A percentile compares a stretch with the other conserved stretches of the same genome.
These are phyloP conservation scores for Nineta flava DNA, from an alignment of 2,888 invertebrate genomes.

Conservation along the genomic window DNA sequence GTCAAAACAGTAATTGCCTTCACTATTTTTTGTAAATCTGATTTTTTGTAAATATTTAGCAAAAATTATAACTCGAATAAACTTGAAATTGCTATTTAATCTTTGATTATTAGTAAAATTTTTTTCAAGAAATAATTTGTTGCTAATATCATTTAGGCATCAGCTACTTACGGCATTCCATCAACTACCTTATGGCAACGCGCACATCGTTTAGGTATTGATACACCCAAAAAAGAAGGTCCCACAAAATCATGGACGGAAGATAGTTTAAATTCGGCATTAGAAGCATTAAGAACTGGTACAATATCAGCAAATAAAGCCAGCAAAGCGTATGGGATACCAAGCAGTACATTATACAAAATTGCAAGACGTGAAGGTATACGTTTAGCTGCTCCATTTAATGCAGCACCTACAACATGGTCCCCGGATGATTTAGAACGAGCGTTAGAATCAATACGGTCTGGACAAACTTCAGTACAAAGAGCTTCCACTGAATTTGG, in stretches of 20 bases:
- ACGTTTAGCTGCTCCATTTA: constrained; percentile 75
- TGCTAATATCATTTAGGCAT: constrained; percentile 33
- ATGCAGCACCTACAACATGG: constrained; percentile 81
- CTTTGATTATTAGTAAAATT: neutral
- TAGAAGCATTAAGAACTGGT: constrained; percentile 68
- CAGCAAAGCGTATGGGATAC: constrained; percentile 81
- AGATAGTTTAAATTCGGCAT: constrained; percentile 62
- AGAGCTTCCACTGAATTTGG: constrained; percentile 74
- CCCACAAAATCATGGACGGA: constrained; percentile 79
- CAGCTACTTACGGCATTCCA: constrained; percentile 74
- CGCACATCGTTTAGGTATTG: constrained; percentile 75
- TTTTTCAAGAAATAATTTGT: neutral
- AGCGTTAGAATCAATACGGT: constrained; percentile 66
- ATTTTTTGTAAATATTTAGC: too few relatives aligned
- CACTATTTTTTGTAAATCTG: too few relatives aligned
- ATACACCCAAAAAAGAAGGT: constrained; percentile 82
- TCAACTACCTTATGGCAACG: constrained; percentile 85
- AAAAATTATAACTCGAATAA: too few relatives aligned
- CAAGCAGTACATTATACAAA: constrained; percentile 82
- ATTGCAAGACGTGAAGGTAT: constrained; percentile 82
- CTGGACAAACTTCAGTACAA: constrained; percentile 69
- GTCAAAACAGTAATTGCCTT: too few relatives aligned
- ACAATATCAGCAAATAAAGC: constrained; percentile 83
- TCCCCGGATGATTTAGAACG: constrained; percentile 68
- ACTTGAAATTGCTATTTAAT: neutral